A percentile compares a stretch with the other conserved stretches of the same genome.
These are phyloP conservation scores for Penaeus chinensis DNA, from an alignment of 1,140 invertebrate species.

Conservation along the genomic window DNA sequence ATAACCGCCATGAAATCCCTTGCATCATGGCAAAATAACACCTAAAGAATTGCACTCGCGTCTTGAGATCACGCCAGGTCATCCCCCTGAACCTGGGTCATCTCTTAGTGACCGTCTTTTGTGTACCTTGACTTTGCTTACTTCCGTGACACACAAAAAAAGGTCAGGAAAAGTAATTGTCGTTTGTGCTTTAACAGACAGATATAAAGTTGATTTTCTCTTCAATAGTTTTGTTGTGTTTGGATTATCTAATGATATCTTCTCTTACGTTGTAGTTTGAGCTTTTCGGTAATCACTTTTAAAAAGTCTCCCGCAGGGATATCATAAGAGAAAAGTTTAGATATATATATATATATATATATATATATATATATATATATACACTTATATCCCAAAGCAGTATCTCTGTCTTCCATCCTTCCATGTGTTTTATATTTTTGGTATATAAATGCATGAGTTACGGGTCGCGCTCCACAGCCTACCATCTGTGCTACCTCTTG, in stretches of 20 bases:
- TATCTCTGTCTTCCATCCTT: background rate
- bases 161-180: no score
- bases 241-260: background rate
- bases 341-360: slow-evolving; percentile 38
- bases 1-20: no score
- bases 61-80: no score
- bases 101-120: no score
- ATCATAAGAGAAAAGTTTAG: background rate
- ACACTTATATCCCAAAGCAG: background rate
- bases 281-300: background rate
- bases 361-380: slow-evolving; percentile 4
- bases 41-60: no score
- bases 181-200: no score
- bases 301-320: background rate
- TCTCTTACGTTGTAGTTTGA: background rate
- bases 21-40: no score
- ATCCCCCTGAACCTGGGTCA: no score
- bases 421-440: background rate
- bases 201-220: no score
- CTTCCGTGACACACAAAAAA: no score
- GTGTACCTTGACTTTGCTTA: no score
- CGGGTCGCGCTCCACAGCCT: background rate
- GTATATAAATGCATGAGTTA: background rate
- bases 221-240: no score
- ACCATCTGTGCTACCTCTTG: slow-evolving; percentile 22